These are phyloP conservation scores for Rotaria socialis DNA, from an alignment of 2,888 invertebrate genomes.

Conservation along the genomic window DNA sequence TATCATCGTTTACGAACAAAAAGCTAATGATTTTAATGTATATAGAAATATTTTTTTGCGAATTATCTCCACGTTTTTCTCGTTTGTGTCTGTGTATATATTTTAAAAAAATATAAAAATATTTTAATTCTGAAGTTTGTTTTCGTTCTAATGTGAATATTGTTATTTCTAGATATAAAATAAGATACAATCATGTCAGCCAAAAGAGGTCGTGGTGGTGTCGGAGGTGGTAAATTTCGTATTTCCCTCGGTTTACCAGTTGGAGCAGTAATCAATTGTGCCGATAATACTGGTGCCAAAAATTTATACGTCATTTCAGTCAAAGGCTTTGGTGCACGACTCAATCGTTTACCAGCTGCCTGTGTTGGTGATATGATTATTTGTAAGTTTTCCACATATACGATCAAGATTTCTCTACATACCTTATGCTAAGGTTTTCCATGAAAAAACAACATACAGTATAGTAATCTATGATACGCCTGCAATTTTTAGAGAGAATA, in stretches of 20 bases:
- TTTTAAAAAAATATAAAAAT: background rate
- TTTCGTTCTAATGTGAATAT: background rate
- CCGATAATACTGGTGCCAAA: conserved; percentile 98
- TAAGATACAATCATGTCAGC: conserved; percentile 7
- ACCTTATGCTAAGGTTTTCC: too few species aligned
- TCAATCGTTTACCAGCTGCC: conserved; percentile 94
- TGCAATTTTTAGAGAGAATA: too few species aligned
- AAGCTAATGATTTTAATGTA: background rate
- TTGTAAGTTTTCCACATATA: background rate
- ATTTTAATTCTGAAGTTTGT: background rate
- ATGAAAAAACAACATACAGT: too few species aligned
- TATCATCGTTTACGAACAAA: background rate
- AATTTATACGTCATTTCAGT: conserved; percentile 98
- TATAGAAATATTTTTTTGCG: background rate
- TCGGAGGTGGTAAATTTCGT: conserved; percentile 98
- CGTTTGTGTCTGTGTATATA: background rate
- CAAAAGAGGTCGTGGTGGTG: conserved; percentile 77
- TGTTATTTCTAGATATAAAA: background rate
- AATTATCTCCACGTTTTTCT: background rate
- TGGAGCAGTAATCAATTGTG: conserved; percentile 98
- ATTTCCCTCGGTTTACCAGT: conserved; percentile 98
- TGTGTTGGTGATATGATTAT: conserved; percentile 98
- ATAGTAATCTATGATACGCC: too few species aligned
- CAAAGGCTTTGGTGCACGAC: conserved; percentile 90
- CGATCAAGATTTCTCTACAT: too few species aligned